phyloP scores from a whole-genome alignment of 2,797 vertebrate species.

The Microctenopoma stevenorrisi region DNA sequence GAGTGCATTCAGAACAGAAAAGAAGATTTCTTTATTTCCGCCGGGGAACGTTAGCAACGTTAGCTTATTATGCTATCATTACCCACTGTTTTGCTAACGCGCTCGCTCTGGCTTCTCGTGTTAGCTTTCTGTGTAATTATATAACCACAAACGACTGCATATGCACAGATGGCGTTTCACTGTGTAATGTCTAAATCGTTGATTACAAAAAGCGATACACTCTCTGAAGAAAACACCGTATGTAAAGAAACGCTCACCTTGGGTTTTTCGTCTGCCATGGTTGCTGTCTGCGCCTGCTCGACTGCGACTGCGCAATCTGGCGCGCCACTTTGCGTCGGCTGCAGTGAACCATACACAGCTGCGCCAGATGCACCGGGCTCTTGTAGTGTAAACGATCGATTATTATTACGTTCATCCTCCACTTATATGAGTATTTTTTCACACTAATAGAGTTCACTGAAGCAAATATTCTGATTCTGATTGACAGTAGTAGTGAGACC shows the following conservation, averaged over 20 bases:
- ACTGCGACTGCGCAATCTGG: conserved; percentile 52
- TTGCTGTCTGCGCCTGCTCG: conserved; percentile 54
- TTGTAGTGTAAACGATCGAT: too few species aligned
- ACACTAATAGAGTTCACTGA: not conserved
- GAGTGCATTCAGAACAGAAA: too few species aligned
- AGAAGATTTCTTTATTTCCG: not conserved
- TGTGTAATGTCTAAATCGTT: accelerated
- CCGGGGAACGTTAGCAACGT: conserved; percentile 6
- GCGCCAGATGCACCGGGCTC: conserved; percentile 14
- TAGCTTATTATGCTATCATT: conserved; percentile 69
- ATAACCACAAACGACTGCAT: not conserved
- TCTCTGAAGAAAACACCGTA: not conserved
- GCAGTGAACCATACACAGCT: conserved; percentile 9
- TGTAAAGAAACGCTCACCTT: conserved; percentile 84
- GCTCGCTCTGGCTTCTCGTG: not conserved
- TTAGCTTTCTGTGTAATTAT: not conserved
- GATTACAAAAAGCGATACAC: not conserved
- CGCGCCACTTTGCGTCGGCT: conserved; percentile 43
- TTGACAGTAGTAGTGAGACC: not conserved
- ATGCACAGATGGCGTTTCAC: accelerated
- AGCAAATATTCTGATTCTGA: not conserved
- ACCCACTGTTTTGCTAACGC: conserved; percentile 27
- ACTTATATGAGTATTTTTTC: too few species aligned
- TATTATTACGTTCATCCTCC: too few species aligned
- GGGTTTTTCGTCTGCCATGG: conserved; percentile 95